These are phyloP conservation scores for Marcusenius ussheri DNA, from an alignment of 2,113 vertebrate genomes.

Conservation along the genomic window DNA sequence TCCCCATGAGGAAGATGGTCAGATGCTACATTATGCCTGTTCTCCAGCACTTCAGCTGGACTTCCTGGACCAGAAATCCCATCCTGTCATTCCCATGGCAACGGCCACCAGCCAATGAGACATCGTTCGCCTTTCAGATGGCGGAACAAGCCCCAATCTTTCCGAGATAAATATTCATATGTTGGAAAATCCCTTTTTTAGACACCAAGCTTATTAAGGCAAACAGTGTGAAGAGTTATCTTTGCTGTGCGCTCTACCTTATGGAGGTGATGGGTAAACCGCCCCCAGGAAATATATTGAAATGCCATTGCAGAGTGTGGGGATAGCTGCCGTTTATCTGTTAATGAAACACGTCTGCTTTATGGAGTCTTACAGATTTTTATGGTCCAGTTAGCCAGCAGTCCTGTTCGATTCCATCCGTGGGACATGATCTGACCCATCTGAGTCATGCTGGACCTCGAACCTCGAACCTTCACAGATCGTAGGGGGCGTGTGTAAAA, in stretches of 20 bases:
- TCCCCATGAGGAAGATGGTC: not conserved
- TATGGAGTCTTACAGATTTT: not conserved
- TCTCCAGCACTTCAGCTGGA: slow-evolving; percentile 14
- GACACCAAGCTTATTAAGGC: slow-evolving; percentile 27
- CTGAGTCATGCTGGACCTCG: not conserved
- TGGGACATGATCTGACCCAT: not conserved
- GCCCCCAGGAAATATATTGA: slow-evolving; percentile 25
- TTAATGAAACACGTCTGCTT: not conserved
- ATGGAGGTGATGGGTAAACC: slow-evolving; percentile 11
- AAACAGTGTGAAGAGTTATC: slow-evolving; percentile 31
- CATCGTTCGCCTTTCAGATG: slow-evolving; percentile 19
- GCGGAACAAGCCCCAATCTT: slow-evolving; percentile 29
- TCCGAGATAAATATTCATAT: slow-evolving; percentile 23
- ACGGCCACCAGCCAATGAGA: slow-evolving; percentile 25
- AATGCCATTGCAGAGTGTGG: slow-evolving; percentile 33
- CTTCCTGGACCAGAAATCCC: slow-evolving; percentile 20
- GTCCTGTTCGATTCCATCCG: not conserved
- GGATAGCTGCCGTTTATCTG: not conserved
- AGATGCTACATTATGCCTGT: not conserved
- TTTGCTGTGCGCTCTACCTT: slow-evolving; percentile 13
- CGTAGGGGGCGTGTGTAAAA: not conserved
- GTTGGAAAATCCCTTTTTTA: slow-evolving; percentile 20
- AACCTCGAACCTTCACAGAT: not conserved
- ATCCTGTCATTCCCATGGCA: slow-evolving; percentile 31
- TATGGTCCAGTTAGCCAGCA: not conserved